Evolutionary conservation across 2,888 invertebrate species (phyloP), one percentile per base, ranked within the genome.

Genomic region (Acleris laterana): DNA sequence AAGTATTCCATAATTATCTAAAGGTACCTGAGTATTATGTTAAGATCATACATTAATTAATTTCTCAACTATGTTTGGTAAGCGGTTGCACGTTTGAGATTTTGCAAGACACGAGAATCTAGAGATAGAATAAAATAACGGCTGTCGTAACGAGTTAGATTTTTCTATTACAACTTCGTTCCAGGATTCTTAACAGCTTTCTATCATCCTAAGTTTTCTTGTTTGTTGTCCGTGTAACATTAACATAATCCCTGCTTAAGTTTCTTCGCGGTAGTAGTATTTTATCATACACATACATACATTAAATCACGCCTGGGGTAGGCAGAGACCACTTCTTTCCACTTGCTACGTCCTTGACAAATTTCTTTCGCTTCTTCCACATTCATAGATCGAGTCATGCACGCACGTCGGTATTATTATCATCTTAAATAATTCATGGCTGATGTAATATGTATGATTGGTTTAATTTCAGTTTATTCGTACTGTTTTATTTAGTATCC

Each of bases 41-140:
- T 48, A 13, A 38, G 11, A 11, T 3, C 11, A 38, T 38, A 49
- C 55, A 46, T 63, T 20, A 38, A 25, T 48, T 38, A 57, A 17
- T 59, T 53, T 53, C 53, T 5, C 42, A 53, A 51, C 42, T 5
- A 49, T 59, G 28, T 20, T 48, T 38, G 55, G 25, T 53, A 53
- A n/a, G n/a, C 52, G 49, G 60, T 44, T 65, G 55, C 60, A 60
- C 50, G 55, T 28, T 64, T 59, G 38, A 49, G 25, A 53, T 64
- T 64, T 38, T 22, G 64, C 53, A 64, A 64, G 53, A 38, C 63
- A 20, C 22, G 48, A 42, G 38, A 25, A 25, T 52, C 38, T 32
- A 53, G 20, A 22, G 25, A 52, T 53, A 42, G 46, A 25, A 58
- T 50, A 51, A 63, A 25, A 52, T 50, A 63, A 57, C 48, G 53